phyloP scores from a whole-genome alignment of 37 sponge, comb jelly and placozoan genomes.

The Beroe forskalii region DNA sequence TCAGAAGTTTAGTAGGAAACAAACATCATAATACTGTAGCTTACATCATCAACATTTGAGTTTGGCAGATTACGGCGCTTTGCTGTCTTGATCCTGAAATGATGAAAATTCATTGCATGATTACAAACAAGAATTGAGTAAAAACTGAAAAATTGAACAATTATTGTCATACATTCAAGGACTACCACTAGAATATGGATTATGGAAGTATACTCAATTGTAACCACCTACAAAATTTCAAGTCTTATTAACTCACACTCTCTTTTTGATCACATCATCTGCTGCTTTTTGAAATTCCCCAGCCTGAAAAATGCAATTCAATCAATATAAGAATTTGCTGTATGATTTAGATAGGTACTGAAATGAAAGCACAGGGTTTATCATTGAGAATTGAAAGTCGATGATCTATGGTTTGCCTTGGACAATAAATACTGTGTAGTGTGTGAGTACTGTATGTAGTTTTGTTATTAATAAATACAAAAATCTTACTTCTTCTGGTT shows the following conservation, averaged over 20 bases:
- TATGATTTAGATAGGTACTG: too few relatives aligned
- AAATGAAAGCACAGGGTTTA: too few relatives aligned
- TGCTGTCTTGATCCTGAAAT: slow-evolving; percentile 58
- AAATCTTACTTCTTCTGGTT: neutral
- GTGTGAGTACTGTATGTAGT: too few relatives aligned
- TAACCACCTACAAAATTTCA: too few relatives aligned
- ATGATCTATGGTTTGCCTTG: too few relatives aligned
- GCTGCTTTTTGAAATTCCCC: slow-evolving; percentile 17
- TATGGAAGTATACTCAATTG: too few relatives aligned
- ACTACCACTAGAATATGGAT: too few relatives aligned
- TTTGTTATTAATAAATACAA: neutral
- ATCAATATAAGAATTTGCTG: too few relatives aligned
- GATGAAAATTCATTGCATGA: neutral
- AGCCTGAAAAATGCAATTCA: neutral
- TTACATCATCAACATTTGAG: neutral
- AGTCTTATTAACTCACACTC: slow-evolving; percentile 20
- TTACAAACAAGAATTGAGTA: neutral
- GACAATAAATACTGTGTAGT: too few relatives aligned
- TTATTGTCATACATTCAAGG: neutral
- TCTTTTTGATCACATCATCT: neutral
- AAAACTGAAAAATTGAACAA: neutral
- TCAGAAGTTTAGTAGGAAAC: too few relatives aligned
- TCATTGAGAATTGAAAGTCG: too few relatives aligned
- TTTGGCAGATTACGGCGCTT: neutral
- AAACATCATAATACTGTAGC: too few relatives aligned